These are phyloP conservation scores for Eretmocerus hayati DNA, from an alignment of 2,888 invertebrate species.

Conservation along the genomic window DNA sequence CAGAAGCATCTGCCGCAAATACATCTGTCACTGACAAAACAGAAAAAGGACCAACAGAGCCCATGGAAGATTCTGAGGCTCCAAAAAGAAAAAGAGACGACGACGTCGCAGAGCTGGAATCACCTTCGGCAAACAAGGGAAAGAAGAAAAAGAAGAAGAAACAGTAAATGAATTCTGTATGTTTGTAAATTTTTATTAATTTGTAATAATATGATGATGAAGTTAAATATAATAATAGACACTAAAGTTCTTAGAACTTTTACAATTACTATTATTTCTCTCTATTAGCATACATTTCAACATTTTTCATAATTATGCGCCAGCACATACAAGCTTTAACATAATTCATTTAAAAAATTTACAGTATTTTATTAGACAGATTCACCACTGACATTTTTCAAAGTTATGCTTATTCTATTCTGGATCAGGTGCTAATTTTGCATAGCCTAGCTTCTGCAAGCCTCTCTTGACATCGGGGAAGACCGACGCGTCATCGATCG, in stretches of 20 bases:
- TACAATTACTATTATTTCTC: not conserved
- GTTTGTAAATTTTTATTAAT: constrained; percentile 7
- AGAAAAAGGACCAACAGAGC: constrained; percentile 7
- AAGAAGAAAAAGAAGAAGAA: constrained; percentile 17
- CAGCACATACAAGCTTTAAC: constrained; percentile 10
- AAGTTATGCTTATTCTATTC: constrained; percentile 30
- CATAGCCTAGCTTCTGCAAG: constrained; percentile 69
- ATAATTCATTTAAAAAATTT: not conserved
- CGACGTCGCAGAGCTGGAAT: constrained; percentile 1
- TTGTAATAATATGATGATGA: constrained; percentile 3
- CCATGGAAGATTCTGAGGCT: not conserved
- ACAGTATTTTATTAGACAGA: not conserved
- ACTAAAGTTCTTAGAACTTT: constrained; percentile 5
- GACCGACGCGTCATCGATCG: constrained; percentile 80
- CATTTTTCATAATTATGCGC: constrained; percentile 10
- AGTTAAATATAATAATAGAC: no score
- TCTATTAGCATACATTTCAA: not conserved
- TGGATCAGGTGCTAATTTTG: constrained; percentile 65
- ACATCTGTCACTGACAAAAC: not conserved
- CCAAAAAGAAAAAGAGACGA: not conserved
- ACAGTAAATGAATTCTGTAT: constrained; percentile 6
- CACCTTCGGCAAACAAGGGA: constrained; percentile 2
- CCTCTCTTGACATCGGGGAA: constrained; percentile 71
- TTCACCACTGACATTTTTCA: not conserved
- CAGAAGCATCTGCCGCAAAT: constrained; percentile 1